phyloP scores from a whole-genome alignment of 1,140 invertebrate species.

The Drosophila saltans region DNA sequence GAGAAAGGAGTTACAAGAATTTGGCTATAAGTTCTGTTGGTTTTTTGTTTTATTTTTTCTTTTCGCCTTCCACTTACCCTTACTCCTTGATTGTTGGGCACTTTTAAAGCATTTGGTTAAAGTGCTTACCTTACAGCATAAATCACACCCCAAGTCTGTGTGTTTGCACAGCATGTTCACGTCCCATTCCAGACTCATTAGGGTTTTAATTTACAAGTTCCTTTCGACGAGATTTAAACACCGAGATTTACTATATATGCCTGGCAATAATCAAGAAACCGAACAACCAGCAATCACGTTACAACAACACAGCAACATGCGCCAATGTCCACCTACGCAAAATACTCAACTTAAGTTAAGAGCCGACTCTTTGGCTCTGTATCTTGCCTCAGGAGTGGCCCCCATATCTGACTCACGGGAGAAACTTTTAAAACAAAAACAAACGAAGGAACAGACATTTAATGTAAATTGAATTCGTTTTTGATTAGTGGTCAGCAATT shows the following conservation, averaged over 20 bases:
- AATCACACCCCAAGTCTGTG: conserved; percentile 46
- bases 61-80: too few species aligned
- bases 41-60: background rate
- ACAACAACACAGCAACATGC: conserved; percentile 36
- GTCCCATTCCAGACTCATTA: conserved; percentile 66
- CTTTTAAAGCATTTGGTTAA: conserved; percentile 21
- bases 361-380: conserved; percentile 13
- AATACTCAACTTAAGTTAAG: conserved; percentile 37
- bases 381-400: conserved; percentile 10
- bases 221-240: conserved; percentile 67
- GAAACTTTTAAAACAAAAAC: conserved; percentile 52
- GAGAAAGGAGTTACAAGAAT: conserved; percentile 9
- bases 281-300: conserved; percentile 61
- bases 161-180: conserved; percentile 11
- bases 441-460: conserved; percentile 33
- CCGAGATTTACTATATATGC: conserved; percentile 61
- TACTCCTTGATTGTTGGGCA: too few species aligned
- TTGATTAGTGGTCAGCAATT: conserved; percentile 15
- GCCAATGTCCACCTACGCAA: conserved; percentile 71
- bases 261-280: conserved; percentile 69
- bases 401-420: conserved; percentile 28
- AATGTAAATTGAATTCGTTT: conserved; percentile 20
- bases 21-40: conserved; percentile 8
- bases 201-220: conserved; percentile 80
- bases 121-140: conserved; percentile 50